Evolutionary conservation across 2,797 vertebrate species (phyloP).

Genomic region (Spheniscus humboldti): DNA sequence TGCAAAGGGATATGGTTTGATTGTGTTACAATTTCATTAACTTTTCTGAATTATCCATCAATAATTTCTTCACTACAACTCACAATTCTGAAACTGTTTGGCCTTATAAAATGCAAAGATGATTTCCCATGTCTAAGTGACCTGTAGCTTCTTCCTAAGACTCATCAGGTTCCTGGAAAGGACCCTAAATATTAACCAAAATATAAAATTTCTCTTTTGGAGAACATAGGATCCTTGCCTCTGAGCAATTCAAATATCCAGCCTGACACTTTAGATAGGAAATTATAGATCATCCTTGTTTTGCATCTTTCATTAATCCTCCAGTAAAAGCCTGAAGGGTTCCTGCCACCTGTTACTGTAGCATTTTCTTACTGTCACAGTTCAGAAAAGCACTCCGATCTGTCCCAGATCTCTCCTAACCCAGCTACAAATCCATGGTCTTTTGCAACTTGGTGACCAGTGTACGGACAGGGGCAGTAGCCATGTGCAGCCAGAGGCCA

Average conservation of each 20-base stretch:
- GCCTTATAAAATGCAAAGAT: not conserved
- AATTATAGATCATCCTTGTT: not conserved
- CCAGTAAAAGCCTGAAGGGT: not conserved
- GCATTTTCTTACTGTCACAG: not conserved
- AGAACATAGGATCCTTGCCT: not conserved
- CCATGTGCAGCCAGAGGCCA: not conserved
- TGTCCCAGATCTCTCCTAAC: not conserved
- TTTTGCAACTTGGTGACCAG: not conserved
- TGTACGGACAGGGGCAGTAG: fast-evolving
- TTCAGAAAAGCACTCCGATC: not conserved
- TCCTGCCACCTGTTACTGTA: not conserved
- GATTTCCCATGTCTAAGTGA: not conserved
- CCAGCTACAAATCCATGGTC: not conserved
- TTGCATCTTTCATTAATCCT: not conserved
- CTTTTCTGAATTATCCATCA: not conserved
- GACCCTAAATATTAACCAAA: not conserved
- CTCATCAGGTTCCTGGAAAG: not conserved
- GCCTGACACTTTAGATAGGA: not conserved
- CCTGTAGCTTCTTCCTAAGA: not conserved
- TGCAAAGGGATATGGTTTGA: not conserved
- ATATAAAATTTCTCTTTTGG: not conserved
- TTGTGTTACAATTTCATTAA: not conserved
- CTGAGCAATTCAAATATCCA: not conserved
- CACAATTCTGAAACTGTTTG: not conserved
- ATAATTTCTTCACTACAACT: not conserved